Conservation (phyloP, 1,140 invertebrate species). For the Drosophila orosa region DNA sequence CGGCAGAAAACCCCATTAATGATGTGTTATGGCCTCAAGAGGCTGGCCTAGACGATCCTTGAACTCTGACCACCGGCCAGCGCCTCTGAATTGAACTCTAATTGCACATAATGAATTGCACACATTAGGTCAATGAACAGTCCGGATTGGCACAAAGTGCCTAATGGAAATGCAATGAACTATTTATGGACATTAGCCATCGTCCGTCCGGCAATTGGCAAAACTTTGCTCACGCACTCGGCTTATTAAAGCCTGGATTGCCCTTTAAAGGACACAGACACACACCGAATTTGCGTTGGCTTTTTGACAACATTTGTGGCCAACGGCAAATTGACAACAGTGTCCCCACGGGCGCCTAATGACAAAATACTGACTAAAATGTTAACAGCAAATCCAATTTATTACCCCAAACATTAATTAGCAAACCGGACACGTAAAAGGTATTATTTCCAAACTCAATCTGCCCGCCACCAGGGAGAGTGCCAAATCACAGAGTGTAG, state of each 20-base stretch:
- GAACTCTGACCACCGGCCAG: constrained; percentile 41
- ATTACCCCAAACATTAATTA: constrained; percentile 63
- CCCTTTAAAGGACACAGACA: constrained; percentile 17
- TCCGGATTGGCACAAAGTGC: constrained; percentile 10
- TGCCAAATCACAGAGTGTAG: constrained; percentile 21
- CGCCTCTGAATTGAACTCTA: constrained; percentile 69
- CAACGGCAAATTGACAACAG: constrained; percentile 27
- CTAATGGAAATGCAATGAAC: constrained; percentile 66
- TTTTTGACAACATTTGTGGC: constrained; percentile 14
- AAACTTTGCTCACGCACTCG: constrained; percentile 32
- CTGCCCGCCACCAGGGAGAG: background rate
- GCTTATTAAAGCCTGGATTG: constrained; percentile 26
- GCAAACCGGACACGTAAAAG: constrained; percentile 55
- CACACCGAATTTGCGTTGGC: constrained; percentile 7
- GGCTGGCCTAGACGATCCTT: constrained; percentile 43
- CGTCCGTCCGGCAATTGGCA: constrained; percentile 16
- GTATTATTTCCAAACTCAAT: constrained; percentile 56
- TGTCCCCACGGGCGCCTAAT: constrained; percentile 28
- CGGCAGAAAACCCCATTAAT: constrained; percentile 48
- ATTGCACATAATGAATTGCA: constrained; percentile 75
- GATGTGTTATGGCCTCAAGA: constrained; percentile 62
- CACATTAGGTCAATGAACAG: constrained; percentile 68
- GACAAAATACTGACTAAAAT: constrained; percentile 44
- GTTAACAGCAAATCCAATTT: constrained; percentile 70
- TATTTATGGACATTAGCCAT: constrained; percentile 49